A percentile compares a stretch with the other conserved stretches of the same genome.
These are phyloP conservation scores for Chromobotia macracanthus DNA, from an alignment of 2,797 vertebrate genomes.

Conservation along the genomic window DNA sequence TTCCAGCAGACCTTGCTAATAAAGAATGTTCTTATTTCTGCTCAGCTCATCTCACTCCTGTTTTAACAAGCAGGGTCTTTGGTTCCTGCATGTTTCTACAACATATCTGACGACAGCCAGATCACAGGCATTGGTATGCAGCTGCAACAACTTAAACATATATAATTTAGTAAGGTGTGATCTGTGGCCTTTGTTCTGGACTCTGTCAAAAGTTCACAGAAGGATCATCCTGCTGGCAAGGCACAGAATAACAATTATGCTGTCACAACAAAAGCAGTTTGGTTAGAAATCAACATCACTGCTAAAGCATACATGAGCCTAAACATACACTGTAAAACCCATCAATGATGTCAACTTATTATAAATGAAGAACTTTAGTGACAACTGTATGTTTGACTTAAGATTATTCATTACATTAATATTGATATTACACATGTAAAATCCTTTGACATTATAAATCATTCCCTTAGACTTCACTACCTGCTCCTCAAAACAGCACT, in stretches of 20 bases:
- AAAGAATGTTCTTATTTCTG: background rate
- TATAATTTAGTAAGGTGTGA: constrained; percentile 25
- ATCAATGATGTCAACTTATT: constrained; percentile 12
- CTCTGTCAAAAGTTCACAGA: constrained; percentile 14
- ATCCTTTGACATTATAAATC: background rate
- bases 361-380: constrained; percentile 13
- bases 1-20: background rate
- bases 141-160: constrained; percentile 32
- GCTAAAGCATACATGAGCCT: background rate
- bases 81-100: background rate
- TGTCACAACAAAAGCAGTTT: background rate
- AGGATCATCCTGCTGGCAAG: constrained; percentile 34
- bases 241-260: constrained; percentile 7
- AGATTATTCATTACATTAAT: background rate
- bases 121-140: constrained; percentile 6
- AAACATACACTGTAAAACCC: constrained; percentile 4
- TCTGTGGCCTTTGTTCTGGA: constrained; percentile 29
- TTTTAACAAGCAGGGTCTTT: background rate
- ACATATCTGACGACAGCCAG: constrained; percentile 25
- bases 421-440: background rate
- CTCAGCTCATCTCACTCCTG: background rate
- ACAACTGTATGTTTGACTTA: constrained; percentile 6
- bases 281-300: background rate
- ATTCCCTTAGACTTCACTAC: no score
- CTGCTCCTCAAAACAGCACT: background rate